Base-by-base conservation (phyloP, 2,888 invertebrate genomes). In the Erebia ligea region DNA sequence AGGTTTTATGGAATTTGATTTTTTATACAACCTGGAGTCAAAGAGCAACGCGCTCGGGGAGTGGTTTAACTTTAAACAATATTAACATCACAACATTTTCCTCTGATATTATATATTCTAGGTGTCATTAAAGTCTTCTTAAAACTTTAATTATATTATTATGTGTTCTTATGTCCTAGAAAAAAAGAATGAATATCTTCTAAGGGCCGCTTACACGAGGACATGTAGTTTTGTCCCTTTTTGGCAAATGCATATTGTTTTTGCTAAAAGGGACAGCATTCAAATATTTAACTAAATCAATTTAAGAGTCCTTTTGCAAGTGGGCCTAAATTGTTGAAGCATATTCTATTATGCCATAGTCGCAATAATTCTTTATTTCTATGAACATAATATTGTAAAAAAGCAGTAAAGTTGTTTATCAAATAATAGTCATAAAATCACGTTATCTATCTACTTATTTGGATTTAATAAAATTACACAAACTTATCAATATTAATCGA, bases 1-100 rank as follows among this genome's bases (percentile, higher is more conserved):
- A 75, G 25, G 40, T 58, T 25, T 64, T 52, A 1, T 61, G 11
- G 61, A 59, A 61, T 61, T 61, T 2, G 40, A 58, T 58, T 40
- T 58, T 34, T 50, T 13, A 45, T 45, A 13, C 1, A 58, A 40
- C 8, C 40, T 58, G n/a, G 17, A 17, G 34, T 9, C 50, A 50
- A 50, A 5, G 15, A n/a, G 50, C 45, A 50, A n/a, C 8, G 50
- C 5, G 5, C 6, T 15, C 1, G 6, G 6, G 50, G 15, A 50
- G 50, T 50, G 1, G 48, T 5, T 15, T n/a, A n/a, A 48, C n/a
- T 5, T 15, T n/a, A n/a, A 48, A 13, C 48, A 15, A 48, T 11
- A 48, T 2, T 5, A n/a, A n/a, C n/a, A n/a, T n/a, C n/a, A n/a
- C n/a, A n/a, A n/a, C 3, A 15, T 15, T 15, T 48, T 15, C 48